A percentile compares a stretch with the other conserved stretches of the same genome.
Evolutionary conservation across 2,113 vertebrate genomes (phyloP).

Genomic region (Oceanodroma tethys): DNA sequence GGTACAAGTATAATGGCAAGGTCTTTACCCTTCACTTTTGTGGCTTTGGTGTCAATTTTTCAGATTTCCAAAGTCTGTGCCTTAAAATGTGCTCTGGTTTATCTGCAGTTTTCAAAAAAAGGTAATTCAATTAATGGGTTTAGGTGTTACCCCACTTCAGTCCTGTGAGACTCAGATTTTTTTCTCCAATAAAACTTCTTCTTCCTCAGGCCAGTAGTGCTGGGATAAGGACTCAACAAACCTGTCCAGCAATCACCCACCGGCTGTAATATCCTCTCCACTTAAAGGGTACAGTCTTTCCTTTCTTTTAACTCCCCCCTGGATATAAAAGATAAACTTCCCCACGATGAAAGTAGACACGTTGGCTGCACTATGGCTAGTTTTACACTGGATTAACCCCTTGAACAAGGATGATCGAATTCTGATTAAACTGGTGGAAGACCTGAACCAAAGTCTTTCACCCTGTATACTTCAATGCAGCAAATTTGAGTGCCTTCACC

Average conservation of each 20-base stretch:
- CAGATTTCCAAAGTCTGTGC: background rate
- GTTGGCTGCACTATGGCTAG: background rate
- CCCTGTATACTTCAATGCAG: background rate
- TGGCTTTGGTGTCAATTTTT: background rate
- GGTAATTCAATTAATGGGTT: background rate
- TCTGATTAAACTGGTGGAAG: background rate
- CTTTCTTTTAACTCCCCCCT: background rate
- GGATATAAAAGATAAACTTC: background rate
- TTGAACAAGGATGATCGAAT: background rate
- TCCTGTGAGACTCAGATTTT: background rate
- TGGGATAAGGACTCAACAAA: background rate
- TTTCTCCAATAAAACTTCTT: background rate
- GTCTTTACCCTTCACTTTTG: background rate
- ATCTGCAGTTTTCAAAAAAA: background rate
- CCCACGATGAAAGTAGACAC: background rate
- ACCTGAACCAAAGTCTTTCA: background rate
- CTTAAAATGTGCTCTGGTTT: background rate
- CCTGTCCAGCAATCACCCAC: background rate
- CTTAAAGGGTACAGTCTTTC: background rate
- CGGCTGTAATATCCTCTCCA: background rate
- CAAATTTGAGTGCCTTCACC: background rate
- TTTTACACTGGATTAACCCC: background rate
- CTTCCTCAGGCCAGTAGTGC: background rate
- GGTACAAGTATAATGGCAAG: background rate
- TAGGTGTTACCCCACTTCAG: background rate